These are phyloP conservation scores for Monoplex corrugatus DNA, from an alignment of 2,888 invertebrate genomes.

Conservation along the genomic window DNA sequence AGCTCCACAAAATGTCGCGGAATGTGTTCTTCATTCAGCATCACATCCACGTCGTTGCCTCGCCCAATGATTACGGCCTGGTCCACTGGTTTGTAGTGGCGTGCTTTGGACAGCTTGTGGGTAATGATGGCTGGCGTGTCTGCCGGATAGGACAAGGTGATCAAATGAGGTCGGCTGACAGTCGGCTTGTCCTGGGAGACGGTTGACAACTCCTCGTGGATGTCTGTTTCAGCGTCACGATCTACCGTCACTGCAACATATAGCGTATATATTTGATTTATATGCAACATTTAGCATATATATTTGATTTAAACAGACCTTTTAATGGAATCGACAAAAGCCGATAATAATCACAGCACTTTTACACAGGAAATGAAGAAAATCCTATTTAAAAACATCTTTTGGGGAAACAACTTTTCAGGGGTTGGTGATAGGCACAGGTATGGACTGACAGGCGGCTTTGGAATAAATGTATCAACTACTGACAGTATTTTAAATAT, in stretches of 20 bases:
- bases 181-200: background rate
- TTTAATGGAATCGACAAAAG: too few relatives aligned
- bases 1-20: background rate
- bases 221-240: background rate
- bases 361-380: too few relatives aligned
- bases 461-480: too few relatives aligned
- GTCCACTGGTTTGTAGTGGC: background rate
- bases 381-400: too few relatives aligned
- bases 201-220: background rate
- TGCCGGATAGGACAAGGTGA: constrained; percentile 14
- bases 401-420: too few relatives aligned
- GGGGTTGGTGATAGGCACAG: too few relatives aligned
- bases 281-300: background rate
- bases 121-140: background rate
- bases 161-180: constrained; percentile 11
- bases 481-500: too few relatives aligned
- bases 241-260: constrained; percentile 16
- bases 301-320: background rate
- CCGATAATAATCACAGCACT: too few relatives aligned
- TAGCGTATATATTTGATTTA: background rate
- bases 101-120: background rate
- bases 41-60: background rate
- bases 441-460: too few relatives aligned
- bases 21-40: constrained; percentile 31
- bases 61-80: background rate